Evolutionary conservation across 2,888 invertebrate genomes (phyloP).

Genomic region (Athrips mouffetella): DNA sequence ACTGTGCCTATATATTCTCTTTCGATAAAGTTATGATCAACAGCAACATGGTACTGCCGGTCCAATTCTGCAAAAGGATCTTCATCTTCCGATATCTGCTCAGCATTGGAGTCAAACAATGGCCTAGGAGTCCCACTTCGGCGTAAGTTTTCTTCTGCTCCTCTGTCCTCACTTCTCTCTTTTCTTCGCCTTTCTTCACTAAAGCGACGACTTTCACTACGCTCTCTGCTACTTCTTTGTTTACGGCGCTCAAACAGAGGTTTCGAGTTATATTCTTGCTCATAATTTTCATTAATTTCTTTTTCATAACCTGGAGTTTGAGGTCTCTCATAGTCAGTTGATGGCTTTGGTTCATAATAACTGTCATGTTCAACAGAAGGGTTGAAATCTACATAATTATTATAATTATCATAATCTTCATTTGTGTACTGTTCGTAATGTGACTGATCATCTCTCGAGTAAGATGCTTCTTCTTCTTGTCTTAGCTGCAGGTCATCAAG

Average conservation of each 20-base stretch:
- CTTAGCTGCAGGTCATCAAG: constrained; percentile 54
- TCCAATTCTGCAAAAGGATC: constrained; percentile 70
- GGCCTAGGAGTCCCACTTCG: constrained; percentile 34
- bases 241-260: constrained; percentile 46
- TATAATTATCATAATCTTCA: constrained; percentile 30
- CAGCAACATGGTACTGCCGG: constrained; percentile 69
- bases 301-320: constrained; percentile 24
- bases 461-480: constrained; percentile 35
- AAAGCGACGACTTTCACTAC: constrained; percentile 27
- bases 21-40: constrained; percentile 64
- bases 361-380: constrained; percentile 21
- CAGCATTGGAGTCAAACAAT: constrained; percentile 50
- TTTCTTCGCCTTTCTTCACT: constrained; percentile 28
- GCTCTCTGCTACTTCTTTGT: constrained; percentile 31
- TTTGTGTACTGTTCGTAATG: constrained; percentile 28
- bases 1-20: constrained; percentile 40
- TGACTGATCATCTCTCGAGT: constrained; percentile 29
- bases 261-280: constrained; percentile 23
- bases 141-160: constrained; percentile 27
- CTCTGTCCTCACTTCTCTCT: constrained; percentile 36
- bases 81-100: constrained; percentile 58
- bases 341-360: constrained; percentile 29
- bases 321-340: constrained; percentile 14
- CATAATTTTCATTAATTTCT: constrained; percentile 22
- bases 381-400: constrained; percentile 8